Evolutionary conservation across 1,140 invertebrate species (phyloP), one percentile per base, ranked within the genome.

Genomic region (Bombus sibiricus): DNA sequence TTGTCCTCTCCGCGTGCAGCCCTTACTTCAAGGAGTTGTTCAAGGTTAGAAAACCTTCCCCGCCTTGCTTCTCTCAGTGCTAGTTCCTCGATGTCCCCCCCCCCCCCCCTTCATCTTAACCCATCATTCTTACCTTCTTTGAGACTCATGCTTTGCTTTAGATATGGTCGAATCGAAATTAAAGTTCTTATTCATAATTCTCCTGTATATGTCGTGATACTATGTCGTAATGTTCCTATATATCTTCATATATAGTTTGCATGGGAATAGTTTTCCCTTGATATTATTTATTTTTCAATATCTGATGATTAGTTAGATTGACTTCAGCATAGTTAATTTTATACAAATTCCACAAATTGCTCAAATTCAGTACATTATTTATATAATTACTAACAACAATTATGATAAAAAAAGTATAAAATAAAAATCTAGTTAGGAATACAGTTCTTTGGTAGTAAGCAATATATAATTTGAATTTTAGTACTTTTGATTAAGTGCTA

Each of bases 21-120:
- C 97, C 97, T 92, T 97, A 97, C 96, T 97, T 97, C 95, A 97
- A 97, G 96, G 97, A 97, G 95, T 96, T 97, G 92, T 97, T 97
- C 95, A 97, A 97, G 96, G 97, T 97, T 96, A 96, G 96, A 94
- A 93, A 93, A 92, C 90, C 81, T 78, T 84, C 83, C 86, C 85
- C 83, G 88, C 85, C 84, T 89, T 89, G 37, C 85, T 73, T 83
- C 80, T 86, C 81, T 86, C 81, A 72, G 73, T 81, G 78, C 62
- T 84, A 68, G 43, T 84, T 88, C 43, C 79, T 81, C 72, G 85
- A 77, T 75, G 71, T 83, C 77, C 53, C 66, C 78, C 78, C 69
- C n/a, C n/a, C n/a, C 73, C 71, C 71, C 74, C 69, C 47, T 59
- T 12, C 28, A 28, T 32, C 62, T 57, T 47, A 47, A 25, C 69